A percentile compares a stretch with the other conserved stretches of the same genome.
phyloP scores from a whole-genome alignment of 2,113 vertebrate genomes.

The human region DNA sequence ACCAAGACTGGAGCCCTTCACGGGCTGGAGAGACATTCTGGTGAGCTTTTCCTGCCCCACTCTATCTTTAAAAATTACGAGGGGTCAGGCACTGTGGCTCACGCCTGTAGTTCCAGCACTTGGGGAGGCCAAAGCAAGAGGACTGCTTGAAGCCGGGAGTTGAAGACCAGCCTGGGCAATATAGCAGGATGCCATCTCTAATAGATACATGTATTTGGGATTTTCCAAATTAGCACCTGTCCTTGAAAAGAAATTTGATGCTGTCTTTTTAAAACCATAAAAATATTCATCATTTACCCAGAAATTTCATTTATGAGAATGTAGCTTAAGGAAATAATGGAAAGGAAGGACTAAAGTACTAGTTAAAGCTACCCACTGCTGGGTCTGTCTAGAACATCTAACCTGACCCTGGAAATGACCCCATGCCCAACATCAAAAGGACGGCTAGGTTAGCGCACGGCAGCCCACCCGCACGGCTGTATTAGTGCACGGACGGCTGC shows the following conservation, averaged over 20 bases:
- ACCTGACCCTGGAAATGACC: background rate
- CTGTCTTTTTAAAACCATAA: background rate
- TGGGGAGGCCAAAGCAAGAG: too few species aligned
- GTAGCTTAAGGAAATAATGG: background rate
- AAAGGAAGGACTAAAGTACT: background rate
- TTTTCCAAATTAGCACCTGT: background rate
- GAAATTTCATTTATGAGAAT: background rate
- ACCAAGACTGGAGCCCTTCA: background rate
- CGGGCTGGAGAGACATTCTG: background rate
- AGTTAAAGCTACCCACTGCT: background rate
- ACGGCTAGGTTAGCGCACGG: accelerated
- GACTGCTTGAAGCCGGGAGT: too few species aligned
- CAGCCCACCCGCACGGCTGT: background rate
- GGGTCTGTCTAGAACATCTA: background rate
- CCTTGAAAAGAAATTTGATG: background rate
- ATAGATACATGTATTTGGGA: background rate
- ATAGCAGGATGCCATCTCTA: too few species aligned
- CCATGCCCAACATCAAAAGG: background rate
- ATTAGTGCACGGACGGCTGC: background rate
- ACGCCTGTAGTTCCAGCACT: too few species aligned
- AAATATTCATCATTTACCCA: background rate
- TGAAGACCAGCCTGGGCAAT: too few species aligned
- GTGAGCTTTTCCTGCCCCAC: background rate
- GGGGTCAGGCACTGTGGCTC: too few species aligned
- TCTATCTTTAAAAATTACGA: background rate